A percentile compares a stretch with the other conserved stretches of the same genome.
phyloP scores from a whole-genome alignment of 2,113 vertebrate genomes.

The Leucosticte australis region DNA sequence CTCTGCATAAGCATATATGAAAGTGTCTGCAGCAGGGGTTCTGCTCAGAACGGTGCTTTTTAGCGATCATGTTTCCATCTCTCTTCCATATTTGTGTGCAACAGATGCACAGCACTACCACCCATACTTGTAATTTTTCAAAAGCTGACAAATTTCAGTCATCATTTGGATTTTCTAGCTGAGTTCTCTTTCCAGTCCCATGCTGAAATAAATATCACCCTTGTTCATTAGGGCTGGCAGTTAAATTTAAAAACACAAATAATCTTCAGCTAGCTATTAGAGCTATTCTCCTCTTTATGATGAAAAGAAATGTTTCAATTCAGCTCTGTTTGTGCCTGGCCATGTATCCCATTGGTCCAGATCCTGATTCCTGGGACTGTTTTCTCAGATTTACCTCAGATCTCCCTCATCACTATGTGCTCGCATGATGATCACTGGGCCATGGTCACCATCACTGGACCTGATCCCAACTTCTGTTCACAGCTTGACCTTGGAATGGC shows the following conservation, averaged over 20 bases:
- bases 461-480: background rate
- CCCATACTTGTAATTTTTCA: background rate
- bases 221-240: background rate
- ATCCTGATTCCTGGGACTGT: background rate
- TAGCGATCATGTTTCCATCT: fast-evolving
- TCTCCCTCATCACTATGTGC: background rate
- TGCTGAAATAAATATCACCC: background rate
- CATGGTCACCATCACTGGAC: background rate
- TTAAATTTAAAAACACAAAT: background rate
- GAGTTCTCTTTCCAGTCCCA: background rate
- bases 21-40: background rate
- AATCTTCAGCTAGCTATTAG: background rate
- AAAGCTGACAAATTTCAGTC: background rate
- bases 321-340: background rate
- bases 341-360: background rate
- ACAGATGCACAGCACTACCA: background rate
- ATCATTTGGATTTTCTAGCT: background rate
- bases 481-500: fast-evolving
- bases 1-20: background rate
- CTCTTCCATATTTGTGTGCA: background rate
- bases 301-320: background rate
- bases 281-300: background rate
- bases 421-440: no score
- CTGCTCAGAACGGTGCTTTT: no score
- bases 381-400: background rate